Evolutionary conservation across 2,888 invertebrate genomes (phyloP).

Genomic region (Microdon myrmicae): DNA sequence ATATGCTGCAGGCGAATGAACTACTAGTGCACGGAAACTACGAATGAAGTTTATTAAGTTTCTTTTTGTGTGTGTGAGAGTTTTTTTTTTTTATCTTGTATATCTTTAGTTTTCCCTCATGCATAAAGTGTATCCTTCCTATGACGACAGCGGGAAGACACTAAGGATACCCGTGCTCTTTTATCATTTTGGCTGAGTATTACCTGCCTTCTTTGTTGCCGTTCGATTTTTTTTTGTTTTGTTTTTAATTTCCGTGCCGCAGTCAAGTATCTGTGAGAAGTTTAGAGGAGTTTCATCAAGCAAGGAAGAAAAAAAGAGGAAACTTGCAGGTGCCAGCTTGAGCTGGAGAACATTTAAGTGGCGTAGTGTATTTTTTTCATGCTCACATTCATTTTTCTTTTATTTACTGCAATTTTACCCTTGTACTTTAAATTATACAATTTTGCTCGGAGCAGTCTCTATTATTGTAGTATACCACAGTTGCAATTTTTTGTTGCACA

Average conservation of each 20-base stretch:
- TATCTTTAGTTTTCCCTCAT: too few species aligned
- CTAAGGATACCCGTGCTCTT: conserved; percentile 25
- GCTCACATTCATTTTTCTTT: too few species aligned
- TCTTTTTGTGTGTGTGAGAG: neutral
- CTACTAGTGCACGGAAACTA: conserved; percentile 24
- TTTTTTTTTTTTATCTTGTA: neutral
- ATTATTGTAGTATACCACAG: too few species aligned
- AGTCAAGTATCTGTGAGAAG: too few species aligned
- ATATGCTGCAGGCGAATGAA: too few species aligned
- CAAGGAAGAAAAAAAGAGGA: conserved; percentile 4
- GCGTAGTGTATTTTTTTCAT: too few species aligned
- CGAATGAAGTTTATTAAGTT: conserved; percentile 29
- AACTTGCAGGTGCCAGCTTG: conserved; percentile 36
- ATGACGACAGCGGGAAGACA: conserved; percentile 19
- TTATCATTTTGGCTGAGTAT: conserved; percentile 38
- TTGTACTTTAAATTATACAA: too few species aligned
- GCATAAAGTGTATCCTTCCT: conserved; percentile 12
- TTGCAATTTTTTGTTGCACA: too few species aligned
- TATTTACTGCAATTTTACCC: too few species aligned
- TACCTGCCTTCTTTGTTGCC: conserved; percentile 18
- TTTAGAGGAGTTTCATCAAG: too few species aligned
- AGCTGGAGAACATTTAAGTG: conserved; percentile 32
- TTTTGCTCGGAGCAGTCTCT: too few species aligned
- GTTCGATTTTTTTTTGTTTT: conserved; percentile 10
- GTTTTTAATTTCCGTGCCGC: conserved; percentile 7